Evolutionary conservation across 92 coral and sea anemone genomes (phyloP), one percentile per base, ranked within the genome.

Genomic region (Palythoa grandiflora): DNA sequence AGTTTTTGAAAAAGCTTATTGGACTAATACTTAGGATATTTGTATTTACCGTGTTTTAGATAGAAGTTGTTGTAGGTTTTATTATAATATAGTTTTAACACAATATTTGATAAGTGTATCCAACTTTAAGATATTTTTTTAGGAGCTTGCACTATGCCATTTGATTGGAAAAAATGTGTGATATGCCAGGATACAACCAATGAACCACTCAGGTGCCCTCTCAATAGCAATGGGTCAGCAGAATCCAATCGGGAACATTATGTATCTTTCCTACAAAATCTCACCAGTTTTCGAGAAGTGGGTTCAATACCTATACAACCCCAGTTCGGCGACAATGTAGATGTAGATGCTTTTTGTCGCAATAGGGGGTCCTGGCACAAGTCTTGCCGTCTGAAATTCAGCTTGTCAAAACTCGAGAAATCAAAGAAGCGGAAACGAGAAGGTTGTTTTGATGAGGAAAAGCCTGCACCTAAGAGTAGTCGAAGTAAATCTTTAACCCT

Each of bases 361-460:
- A 89, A 89, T 68, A 71, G 54, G 17, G 89, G 28, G 48, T 84
- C 89, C 48, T 89, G 92, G 89, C 92, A 89, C 89, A 84, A 77
- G 77, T 89, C 85, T 68, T 89, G 92, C 57, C 89, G 86, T 74
- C 77, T 84, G 12, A 75, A 77, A 63, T 77, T 89, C 44, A 84
- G 89, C 51, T 75, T 19, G 16, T 89, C 85, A 68, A 89, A 77
- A 85, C 88, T 84, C 5, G 59, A 89, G 84, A 84, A 87, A 83
- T 78, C 81, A 16, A 77, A 73, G 75, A 79, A 88, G 71, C 88
- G 74, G 61, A 55, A 55, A 55, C 61, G 61, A 55, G 61, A 55
- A 55, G 61, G 68, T 59, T 79, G 1, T 77, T 47, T 48, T 36
- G 71, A 60, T 77, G 55, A 48, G 74, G 78, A 55, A 55, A 79